A percentile compares a stretch with the other conserved stretches of the same genome.
Conservation (phyloP, 1,140 invertebrate species). For the Brachionus calyciflorus region DNA sequence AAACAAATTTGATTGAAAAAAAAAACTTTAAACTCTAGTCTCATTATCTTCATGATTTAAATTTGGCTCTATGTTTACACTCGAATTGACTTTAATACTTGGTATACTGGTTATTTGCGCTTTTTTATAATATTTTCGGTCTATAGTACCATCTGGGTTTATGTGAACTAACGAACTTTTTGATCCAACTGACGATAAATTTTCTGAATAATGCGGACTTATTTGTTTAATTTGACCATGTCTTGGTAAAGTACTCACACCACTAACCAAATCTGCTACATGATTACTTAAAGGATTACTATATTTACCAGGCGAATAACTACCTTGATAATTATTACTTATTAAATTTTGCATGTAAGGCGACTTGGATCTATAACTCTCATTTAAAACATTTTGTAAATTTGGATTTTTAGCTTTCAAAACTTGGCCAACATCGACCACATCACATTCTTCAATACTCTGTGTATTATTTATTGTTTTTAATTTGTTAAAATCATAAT, state of each 20-base stretch:
- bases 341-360: background rate
- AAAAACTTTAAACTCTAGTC: conserved; percentile 45
- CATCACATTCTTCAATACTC: conserved; percentile 21
- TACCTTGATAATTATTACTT: background rate
- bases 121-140: conserved; percentile 20
- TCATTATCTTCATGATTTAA: conserved; percentile 39
- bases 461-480: conserved; percentile 21
- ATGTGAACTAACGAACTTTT: conserved; percentile 13
- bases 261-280: background rate
- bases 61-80: conserved; percentile 10
- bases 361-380: background rate
- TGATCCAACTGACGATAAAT: background rate
- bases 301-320: background rate
- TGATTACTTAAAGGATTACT: background rate
- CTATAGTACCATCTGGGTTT: background rate
- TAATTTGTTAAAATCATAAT: conserved; percentile 31
- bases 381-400: background rate
- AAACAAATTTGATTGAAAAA: too few relatives aligned
- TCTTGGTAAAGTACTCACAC: background rate
- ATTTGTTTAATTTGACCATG: background rate
- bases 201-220: conserved; percentile 30
- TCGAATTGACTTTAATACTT: background rate
- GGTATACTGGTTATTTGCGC: conserved; percentile 2
- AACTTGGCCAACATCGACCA: conserved; percentile 25
- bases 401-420: conserved; percentile 1